Base-by-base conservation (phyloP, 2,888 invertebrate genomes). In the Nebria salina region DNA sequence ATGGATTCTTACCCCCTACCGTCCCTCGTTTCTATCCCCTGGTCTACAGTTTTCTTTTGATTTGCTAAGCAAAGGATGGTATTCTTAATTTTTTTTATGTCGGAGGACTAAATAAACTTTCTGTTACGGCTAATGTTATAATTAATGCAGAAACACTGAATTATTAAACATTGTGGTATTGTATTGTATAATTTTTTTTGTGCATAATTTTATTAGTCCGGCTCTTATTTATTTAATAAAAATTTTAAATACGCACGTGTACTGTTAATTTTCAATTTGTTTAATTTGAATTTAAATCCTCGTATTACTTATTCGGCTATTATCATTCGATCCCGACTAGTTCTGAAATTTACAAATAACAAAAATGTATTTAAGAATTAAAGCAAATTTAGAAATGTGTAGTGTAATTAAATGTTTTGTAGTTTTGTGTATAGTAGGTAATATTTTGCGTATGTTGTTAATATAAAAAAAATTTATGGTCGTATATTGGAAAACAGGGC, bases 121-220 rank as follows among this genome's bases (percentile, higher is more conserved):
- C 65, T 15, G 70, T 70, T 70, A 26, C 70, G 70, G 13, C 70
- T 34, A 34, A 25, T 70, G 76, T 20, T 41, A 76, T 76, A 81
- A 81, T 81, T 81, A 81, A 81, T 81, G 81, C 76, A 81, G 76
- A 81, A 76, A 76, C 73, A 81, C 81, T 72, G 81, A 81, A 81
- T 81, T 81, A 81, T 81, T 72, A 81, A 80, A 80, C 75, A 80
- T 65, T 80, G 80, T 54, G 54, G 54, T 11, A 54, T 54, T 54
- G 54, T 11, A 54, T 54, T 54, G 34, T 34, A 34, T 34, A 34
- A 34, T 34, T 34, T 34, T 34, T 34, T 34, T 34, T 34, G 2
- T 34, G 34, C 34, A 34, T 34, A 34, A 34, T 34, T 34, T 5
- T 34, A 34, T 34, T 34, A 34, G 5, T 34, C 5, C 34, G 34